Percentiles rank a stretch among this genome's conserved stretches.
Conservation (phyloP, 2,113 vertebrate genomes). For the Colius striatus region DNA sequence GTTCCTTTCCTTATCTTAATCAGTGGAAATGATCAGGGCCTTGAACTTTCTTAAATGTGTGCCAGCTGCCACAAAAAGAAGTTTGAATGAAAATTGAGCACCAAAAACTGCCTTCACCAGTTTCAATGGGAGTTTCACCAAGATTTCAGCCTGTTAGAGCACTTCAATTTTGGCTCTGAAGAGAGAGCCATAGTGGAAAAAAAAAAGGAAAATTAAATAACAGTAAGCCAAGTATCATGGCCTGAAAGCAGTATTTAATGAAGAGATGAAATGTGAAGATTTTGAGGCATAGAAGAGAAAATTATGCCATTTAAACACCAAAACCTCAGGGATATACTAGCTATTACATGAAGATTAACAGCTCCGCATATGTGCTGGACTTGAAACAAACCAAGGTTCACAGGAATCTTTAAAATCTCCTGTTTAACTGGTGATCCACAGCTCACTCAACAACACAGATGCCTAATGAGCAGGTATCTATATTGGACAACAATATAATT, state of each 20-base stretch:
- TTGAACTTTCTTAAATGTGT: not conserved
- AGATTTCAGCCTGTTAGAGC: not conserved
- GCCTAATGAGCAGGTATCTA: conserved; percentile 27
- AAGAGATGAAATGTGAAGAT: not conserved
- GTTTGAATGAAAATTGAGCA: not conserved
- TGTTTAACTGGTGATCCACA: conserved; percentile 13
- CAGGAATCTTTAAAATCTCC: conserved; percentile 39
- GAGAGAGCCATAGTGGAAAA: not conserved
- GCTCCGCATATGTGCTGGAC: conserved; percentile 11
- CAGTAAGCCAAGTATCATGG: not conserved
- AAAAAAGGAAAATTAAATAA: not conserved
- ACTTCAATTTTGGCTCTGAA: not conserved
- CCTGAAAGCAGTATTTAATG: conserved; percentile 13
- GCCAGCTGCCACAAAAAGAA: not conserved
- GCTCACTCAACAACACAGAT: conserved; percentile 11
- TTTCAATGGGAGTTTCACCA: not conserved
- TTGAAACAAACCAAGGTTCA: conserved; percentile 23
- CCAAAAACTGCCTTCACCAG: not conserved
- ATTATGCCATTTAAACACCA: conserved; percentile 19
- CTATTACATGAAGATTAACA: conserved; percentile 43
- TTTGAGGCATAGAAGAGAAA: not conserved
- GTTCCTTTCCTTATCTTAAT: not conserved
- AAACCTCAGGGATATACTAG: not conserved
- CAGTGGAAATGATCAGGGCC: not conserved
- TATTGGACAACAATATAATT: not conserved